Evolutionary conservation across 1,140 invertebrate species (phyloP), one percentile per base, ranked within the genome.

Genomic region (Metaphire vulgaris): DNA sequence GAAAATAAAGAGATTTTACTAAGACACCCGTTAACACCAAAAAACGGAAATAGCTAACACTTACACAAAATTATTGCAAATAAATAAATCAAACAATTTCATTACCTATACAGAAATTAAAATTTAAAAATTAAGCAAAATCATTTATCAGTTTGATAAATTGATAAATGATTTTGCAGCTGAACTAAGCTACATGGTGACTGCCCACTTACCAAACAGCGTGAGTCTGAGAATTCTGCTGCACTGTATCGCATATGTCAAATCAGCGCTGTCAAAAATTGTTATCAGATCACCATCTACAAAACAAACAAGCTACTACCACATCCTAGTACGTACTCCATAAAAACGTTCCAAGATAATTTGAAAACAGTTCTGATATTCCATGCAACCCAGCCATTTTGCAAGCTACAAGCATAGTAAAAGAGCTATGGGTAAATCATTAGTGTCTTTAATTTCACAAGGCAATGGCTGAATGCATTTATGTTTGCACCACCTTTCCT

Each of bases 231-330:
- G 83, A 79, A 91, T 89, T 67, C 90, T 87, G 80, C 89, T 91
- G 79, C 90, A 91, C 82, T 91, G 90, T 75, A 92, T 90, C 72
- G 91, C 91, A 88, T 91, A 91, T 14, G 89, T 88, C 65, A 92
- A 83, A 83, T 92, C 91, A 12, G 90, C 89, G 81, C 89, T 90
- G 85, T 92, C 91, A 86, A 90, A 90, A 76, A 92, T 92, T 56
- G 91, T 91, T 76, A 92, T 90, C 69, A 92, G 83, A 84, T 92
- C 91, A 74, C 90, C 90, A 89, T 92, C 91, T 91, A 88, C 32
- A 66, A 33, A 33, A 78, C 69, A 30, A 41, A 41, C 66, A 56
- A 14, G 26, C 69, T 15, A 70, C 21, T 26, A 33, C 21, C 6
- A 65, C 12, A n/a, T 32, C 16, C 15, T 33, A 73, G 32, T 65